These are phyloP conservation scores for Vombatus ursinus DNA, from an alignment of 2,113 vertebrate species.

Conservation along the genomic window DNA sequence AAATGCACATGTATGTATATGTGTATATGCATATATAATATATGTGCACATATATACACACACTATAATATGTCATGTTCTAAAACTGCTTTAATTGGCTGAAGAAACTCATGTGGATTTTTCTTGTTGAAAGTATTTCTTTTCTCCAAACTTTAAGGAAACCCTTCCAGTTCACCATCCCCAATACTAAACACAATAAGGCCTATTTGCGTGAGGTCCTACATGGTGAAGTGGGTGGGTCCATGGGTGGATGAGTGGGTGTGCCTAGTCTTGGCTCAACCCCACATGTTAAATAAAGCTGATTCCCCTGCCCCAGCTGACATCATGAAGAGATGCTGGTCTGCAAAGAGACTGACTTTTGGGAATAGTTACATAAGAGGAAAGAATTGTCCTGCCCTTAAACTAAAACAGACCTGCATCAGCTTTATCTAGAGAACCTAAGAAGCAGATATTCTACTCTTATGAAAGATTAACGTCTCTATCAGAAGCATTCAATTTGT, in stretches of 20 bases:
- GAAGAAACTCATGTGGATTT: neutral
- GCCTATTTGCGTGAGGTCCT: neutral
- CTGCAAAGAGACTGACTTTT: neutral
- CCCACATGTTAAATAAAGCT: neutral
- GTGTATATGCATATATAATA: no score
- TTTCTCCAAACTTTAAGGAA: neutral
- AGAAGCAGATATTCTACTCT: neutral
- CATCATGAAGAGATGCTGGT: neutral
- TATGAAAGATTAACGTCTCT: neutral
- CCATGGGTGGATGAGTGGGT: neutral
- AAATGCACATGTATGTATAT: neutral
- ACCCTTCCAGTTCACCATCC: neutral
- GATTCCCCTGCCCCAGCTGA: neutral
- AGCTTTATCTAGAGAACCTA: neutral
- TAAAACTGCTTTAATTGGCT: neutral
- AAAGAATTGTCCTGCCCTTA: neutral
- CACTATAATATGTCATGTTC: neutral
- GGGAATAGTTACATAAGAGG: neutral
- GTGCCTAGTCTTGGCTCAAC: neutral
- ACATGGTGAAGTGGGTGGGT: neutral
- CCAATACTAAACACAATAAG: neutral
- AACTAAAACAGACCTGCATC: neutral
- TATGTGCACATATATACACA: neutral
- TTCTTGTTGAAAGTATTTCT: neutral
- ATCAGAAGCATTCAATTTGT: neutral